Evolutionary conservation across 2,113 vertebrate genomes (phyloP), one percentile per base, ranked within the genome.

Genomic region (Mustela nigripes): DNA sequence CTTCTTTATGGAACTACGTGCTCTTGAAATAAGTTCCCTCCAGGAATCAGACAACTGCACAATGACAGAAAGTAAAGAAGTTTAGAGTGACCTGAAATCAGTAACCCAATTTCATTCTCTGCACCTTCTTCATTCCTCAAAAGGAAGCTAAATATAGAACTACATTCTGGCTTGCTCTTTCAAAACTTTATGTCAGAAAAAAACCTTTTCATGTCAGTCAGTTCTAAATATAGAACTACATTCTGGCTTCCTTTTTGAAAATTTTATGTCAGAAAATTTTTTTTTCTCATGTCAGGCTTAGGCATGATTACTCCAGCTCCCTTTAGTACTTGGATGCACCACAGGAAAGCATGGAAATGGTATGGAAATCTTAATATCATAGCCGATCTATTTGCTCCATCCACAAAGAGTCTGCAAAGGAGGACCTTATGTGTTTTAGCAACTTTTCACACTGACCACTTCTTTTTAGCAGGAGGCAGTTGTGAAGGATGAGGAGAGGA

Each of bases 201-300:
- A 80, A 80, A 16, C 0, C 33, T 50, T 89, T 56, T 26, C 26
- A 24, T 12, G 16, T 42, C 26, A 95, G 42, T 12, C 31, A 91
- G 50, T 45, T 78, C 65, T 67, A 89, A 80, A 58, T 26, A 26
- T 42, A 33, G 24, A 63, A 50, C 50, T 56, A 88, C 9, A 88
- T 69, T 73, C 65, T 87, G 45, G 45, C 56, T 96, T 86, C 15
- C 21, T 73, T 76, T 94, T 90, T 92, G 48, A 90, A 95, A 80
- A 80, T 53, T 79, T 92, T 48, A 82, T 48, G 11, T 74, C 58
- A 94, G 78, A 90, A 80, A 71, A 31, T 22, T 45, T 2, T 58
- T 53, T 69, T 53, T 74, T 86, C 28, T 22, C 28, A 24, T 12
- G 14, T 42, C 26, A 93, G 62, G 22, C 19, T 63, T 89, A 26